These are phyloP conservation scores for Acronicta alni DNA, from an alignment of 2,888 invertebrate genomes.

Conservation along the genomic window DNA sequence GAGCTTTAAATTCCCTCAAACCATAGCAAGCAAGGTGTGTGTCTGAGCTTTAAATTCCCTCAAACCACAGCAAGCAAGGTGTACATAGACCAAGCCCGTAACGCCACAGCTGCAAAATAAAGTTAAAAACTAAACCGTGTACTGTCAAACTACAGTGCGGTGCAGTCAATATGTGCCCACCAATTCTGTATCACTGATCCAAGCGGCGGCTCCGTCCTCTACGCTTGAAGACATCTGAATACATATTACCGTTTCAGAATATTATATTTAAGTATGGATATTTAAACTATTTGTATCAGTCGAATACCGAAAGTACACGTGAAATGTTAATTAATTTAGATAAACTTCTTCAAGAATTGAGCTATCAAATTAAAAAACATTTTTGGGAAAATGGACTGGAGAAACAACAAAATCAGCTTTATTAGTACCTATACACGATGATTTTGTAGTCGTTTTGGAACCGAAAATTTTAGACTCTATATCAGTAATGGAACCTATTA, in stretches of 20 bases:
- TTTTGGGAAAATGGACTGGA: no score
- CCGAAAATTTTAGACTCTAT: no score
- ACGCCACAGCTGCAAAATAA: slow-evolving; percentile 44
- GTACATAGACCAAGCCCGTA: slow-evolving; percentile 27
- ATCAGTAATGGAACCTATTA: no score
- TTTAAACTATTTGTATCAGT: neutral
- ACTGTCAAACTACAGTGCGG: slow-evolving; percentile 59
- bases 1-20: neutral
- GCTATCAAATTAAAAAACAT: no score
- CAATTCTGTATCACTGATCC: slow-evolving; percentile 87
- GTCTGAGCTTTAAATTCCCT: neutral
- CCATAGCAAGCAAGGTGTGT: slow-evolving; percentile 6
- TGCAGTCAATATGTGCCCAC: slow-evolving; percentile 77
- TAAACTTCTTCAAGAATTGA: no score
- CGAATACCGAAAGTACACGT: neutral
- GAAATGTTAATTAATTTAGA: neutral
- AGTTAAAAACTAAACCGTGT: slow-evolving; percentile 64
- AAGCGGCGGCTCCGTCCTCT: slow-evolving; percentile 81
- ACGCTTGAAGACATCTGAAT: slow-evolving; percentile 84
- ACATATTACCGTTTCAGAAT: slow-evolving; percentile 18
- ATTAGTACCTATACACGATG: no score
- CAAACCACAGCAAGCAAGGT: slow-evolving; percentile 5
- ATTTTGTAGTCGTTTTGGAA: no score
- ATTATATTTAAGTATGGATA: neutral
- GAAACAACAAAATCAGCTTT: no score